Conservation (phyloP, 2,888 invertebrate genomes). For the Lycocerus yunnanus region DNA sequence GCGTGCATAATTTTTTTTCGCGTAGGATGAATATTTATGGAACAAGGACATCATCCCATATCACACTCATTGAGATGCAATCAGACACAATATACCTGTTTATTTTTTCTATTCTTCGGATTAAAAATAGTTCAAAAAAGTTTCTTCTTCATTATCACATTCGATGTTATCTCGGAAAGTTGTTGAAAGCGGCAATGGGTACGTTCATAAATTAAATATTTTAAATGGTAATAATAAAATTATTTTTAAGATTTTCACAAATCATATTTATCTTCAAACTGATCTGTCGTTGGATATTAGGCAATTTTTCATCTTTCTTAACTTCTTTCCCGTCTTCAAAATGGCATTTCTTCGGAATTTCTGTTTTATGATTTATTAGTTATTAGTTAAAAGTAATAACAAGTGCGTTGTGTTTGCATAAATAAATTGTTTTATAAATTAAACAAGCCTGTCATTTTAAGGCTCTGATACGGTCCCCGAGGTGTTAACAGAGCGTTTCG, state of each 20-base stretch:
- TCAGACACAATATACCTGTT: neutral
- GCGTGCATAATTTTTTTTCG: constrained; percentile 42
- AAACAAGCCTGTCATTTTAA: constrained; percentile 20
- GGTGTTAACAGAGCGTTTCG: constrained; percentile 40
- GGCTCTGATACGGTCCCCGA: constrained; percentile 37
- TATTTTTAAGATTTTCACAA: neutral
- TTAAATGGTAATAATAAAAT: neutral
- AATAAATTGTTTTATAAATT: constrained; percentile 21
- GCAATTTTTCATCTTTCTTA: neutral
- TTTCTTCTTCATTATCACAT: neutral
- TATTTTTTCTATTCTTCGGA: neutral
- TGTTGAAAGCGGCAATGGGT: neutral
- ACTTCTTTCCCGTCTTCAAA: neutral
- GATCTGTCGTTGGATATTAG: neutral
- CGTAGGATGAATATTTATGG: constrained; percentile 47
- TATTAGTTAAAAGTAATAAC: neutral
- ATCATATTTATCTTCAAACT: neutral
- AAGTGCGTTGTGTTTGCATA: neutral
- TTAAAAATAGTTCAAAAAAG: neutral
- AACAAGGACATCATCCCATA: constrained; percentile 41
- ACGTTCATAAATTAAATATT: constrained; percentile 1
- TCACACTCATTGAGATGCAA: neutral
- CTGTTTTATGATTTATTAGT: neutral
- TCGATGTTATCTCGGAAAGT: neutral
- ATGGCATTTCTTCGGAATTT: neutral